Percentiles rank a stretch among this genome's conserved stretches.
Evolutionary conservation across 2,888 invertebrate genomes (phyloP).

Genomic region (Parnassius apollo): DNA sequence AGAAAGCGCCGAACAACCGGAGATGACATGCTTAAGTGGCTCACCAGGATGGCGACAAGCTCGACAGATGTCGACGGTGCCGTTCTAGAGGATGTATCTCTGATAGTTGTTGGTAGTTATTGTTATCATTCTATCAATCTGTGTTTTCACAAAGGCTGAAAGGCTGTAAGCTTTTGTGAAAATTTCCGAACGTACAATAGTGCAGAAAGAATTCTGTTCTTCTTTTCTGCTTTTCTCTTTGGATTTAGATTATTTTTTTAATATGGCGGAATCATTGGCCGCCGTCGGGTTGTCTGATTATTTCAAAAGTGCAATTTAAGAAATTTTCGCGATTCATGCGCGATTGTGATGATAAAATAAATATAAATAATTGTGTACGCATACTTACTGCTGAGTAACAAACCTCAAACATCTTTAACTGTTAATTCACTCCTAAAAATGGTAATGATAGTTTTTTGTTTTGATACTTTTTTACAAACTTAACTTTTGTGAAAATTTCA

Average conservation of each 20-base stretch:
- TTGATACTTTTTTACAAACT: slow-evolving; percentile 80
- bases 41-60: too few species aligned
- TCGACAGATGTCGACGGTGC: too few species aligned
- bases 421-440: slow-evolving; percentile 64
- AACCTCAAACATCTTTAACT: slow-evolving; percentile 35
- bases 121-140: too few species aligned
- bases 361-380: slow-evolving; percentile 39
- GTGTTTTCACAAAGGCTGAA: too few species aligned
- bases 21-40: too few species aligned
- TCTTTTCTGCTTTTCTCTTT: slow-evolving; percentile 59
- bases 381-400: slow-evolving; percentile 33
- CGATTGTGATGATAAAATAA: slow-evolving; percentile 55
- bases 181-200: slow-evolving; percentile 36
- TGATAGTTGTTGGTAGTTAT: too few species aligned
- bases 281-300: slow-evolving; percentile 70
- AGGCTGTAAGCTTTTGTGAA: background rate
- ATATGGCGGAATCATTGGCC: slow-evolving; percentile 80
- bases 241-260: slow-evolving; percentile 56
- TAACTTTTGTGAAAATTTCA: slow-evolving; percentile 59
- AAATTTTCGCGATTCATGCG: slow-evolving; percentile 47
- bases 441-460: slow-evolving; percentile 82
- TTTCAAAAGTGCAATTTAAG: slow-evolving; percentile 55
- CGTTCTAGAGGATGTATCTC: too few species aligned
- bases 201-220: slow-evolving; percentile 12
- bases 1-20: too few species aligned